Evolutionary conservation across 2,797 vertebrate genomes (phyloP), one percentile per base, ranked within the genome.

Genomic region (Diglossa cyanea): DNA sequence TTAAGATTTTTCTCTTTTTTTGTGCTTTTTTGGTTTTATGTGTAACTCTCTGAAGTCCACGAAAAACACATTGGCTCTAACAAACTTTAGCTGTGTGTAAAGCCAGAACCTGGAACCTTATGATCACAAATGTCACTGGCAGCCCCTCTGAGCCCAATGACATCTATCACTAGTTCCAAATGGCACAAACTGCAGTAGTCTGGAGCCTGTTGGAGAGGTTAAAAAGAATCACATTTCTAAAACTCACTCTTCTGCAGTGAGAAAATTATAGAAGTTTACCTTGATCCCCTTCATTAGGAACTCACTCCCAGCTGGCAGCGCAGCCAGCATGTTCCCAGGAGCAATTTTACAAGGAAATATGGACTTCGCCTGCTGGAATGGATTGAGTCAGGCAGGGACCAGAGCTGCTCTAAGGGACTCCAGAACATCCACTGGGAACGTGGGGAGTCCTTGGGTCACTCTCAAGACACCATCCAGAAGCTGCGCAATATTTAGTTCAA

Each of bases 351-450:
- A 76, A 37, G 28, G 9, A 44, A 60, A 25, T 4, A 1, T 1
- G 16, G 82, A 42, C 9, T 53, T 62, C 45, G 47, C 7, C 33
- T 44, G 25, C 42, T 68, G 31, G 25, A 30, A 42, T 35, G 39
- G 31, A 26, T 66, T 30, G 28, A 54, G 54, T 2, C 15, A 44
- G 30, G 21, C 26, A 72, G 37, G 20, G 33, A 10, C 18, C 13
- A 4, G 30, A 53, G 30, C 18, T 66, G 35, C n/a, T 17, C 26
- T 3, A 13, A 40, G 23, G 25, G 37, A 51, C 25, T 23, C 26
- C 5, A 9, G 58, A 30, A 1, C 28, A 28, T 25, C 31, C 25
- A 1, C 5, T 28, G 13, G 13, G 12, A 26, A 28, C 2, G 2
- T 31, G 13, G 2, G 31, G 14, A 39, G n/a, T 12, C 5, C 2